Percentiles rank a stretch among this genome's conserved stretches.
Evolutionary conservation across 2,113 vertebrate species (phyloP).

Genomic region (Catharus fuscescens): DNA sequence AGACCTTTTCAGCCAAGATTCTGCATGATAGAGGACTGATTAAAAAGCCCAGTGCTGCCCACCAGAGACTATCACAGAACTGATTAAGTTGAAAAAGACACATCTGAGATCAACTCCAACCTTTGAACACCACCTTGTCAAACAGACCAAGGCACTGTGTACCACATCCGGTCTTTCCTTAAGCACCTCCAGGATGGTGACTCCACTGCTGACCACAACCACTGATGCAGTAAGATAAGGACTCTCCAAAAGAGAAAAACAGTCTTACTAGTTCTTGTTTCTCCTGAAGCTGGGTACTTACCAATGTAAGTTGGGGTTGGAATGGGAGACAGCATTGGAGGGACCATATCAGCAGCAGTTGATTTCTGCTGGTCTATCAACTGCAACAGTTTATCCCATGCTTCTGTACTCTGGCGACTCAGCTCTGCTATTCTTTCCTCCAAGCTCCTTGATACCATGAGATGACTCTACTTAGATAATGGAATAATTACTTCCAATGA

Average conservation of each 20-base stretch:
- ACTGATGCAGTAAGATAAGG: not conserved
- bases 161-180: not conserved
- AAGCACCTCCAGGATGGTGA: not conserved
- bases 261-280: not conserved
- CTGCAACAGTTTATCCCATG: conserved; percentile 83
- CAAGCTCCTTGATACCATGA: conserved; percentile 61
- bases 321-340: conserved; percentile 72
- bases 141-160: not conserved
- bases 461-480: conserved; percentile 48
- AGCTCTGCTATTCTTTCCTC: conserved; percentile 89
- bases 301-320: conserved; percentile 63
- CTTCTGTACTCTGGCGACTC: conserved; percentile 87
- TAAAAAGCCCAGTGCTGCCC: not conserved
- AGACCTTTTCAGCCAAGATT: not conserved
- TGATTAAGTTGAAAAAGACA: not conserved
- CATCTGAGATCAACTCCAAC: not conserved
- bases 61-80: not conserved
- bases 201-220: not conserved
- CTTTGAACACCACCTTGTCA: not conserved
- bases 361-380: conserved; percentile 90
- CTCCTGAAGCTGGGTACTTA: conserved; percentile 35
- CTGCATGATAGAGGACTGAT: not conserved
- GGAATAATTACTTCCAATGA: not conserved
- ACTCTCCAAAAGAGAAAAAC: not conserved
- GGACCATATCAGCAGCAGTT: conserved; percentile 40